phyloP scores from a whole-genome alignment of 2,113 vertebrate genomes.

The Coturnix japonica region DNA sequence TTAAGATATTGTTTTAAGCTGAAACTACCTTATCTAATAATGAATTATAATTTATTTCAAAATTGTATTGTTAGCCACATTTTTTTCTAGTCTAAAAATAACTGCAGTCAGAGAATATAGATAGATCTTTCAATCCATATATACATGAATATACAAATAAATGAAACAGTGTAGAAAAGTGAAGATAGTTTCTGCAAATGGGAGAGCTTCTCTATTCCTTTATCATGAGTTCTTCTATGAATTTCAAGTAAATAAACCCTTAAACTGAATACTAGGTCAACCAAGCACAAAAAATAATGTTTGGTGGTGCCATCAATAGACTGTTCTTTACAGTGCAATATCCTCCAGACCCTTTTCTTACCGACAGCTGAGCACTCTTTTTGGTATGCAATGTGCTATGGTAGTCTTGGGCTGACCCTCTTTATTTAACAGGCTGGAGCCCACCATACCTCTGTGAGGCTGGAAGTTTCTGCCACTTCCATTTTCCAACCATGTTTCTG shows the following conservation, averaged over 20 bases:
- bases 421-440: neutral
- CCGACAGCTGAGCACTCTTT: neutral
- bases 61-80: neutral
- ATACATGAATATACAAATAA: too few relatives aligned
- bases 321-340: neutral
- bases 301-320: neutral
- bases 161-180: neutral
- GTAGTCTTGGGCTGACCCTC: neutral
- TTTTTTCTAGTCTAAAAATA: neutral
- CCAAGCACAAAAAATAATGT: neutral
- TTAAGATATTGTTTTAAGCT: neutral
- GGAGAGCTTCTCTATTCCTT: neutral
- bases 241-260: neutral
- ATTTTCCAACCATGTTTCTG: neutral
- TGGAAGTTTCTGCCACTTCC: neutral
- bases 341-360: neutral
- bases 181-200: neutral
- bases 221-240: neutral
- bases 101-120: neutral
- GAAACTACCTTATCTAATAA: neutral
- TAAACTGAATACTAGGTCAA: neutral
- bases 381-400: neutral
- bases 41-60: neutral
- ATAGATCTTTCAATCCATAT: neutral
- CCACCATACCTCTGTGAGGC: rapidly evolving